Conservation (phyloP, 2,113 vertebrate species). For the Tragulus kanchil region DNA sequence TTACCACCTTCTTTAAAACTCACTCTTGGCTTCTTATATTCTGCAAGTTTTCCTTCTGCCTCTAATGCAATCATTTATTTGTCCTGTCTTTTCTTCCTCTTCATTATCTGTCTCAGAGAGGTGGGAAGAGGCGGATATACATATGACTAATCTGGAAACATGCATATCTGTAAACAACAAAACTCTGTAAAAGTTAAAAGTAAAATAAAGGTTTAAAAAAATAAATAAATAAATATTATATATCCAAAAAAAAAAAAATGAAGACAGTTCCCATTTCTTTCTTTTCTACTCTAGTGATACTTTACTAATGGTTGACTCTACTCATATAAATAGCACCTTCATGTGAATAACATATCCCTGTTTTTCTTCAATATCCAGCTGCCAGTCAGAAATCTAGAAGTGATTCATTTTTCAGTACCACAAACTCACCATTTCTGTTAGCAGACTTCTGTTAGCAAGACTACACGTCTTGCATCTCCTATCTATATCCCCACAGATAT, state of each 20-base stretch:
- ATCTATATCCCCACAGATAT: background rate
- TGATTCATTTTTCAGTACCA: background rate
- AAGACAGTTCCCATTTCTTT: background rate
- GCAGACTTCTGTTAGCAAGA: background rate
- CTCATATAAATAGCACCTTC: background rate
- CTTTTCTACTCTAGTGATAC: background rate
- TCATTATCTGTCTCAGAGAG: background rate
- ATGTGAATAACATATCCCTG: background rate
- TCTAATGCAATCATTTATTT: background rate
- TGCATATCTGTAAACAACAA: no score
- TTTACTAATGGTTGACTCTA: background rate
- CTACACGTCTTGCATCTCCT: background rate
- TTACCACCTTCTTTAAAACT: background rate
- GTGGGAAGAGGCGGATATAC: no score
- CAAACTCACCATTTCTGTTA: background rate
- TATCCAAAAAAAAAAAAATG: background rate
- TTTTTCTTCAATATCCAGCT: background rate
- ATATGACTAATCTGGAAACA: no score
- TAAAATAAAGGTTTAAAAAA: no score
- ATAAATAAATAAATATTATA: no score
- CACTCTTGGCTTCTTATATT: background rate
- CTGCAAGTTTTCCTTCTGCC: background rate
- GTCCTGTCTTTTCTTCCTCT: background rate
- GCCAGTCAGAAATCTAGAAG: background rate
- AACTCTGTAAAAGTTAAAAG: no score